phyloP scores from a whole-genome alignment of 1,140 invertebrate genomes.

The Drosophila trapezifrons region DNA sequence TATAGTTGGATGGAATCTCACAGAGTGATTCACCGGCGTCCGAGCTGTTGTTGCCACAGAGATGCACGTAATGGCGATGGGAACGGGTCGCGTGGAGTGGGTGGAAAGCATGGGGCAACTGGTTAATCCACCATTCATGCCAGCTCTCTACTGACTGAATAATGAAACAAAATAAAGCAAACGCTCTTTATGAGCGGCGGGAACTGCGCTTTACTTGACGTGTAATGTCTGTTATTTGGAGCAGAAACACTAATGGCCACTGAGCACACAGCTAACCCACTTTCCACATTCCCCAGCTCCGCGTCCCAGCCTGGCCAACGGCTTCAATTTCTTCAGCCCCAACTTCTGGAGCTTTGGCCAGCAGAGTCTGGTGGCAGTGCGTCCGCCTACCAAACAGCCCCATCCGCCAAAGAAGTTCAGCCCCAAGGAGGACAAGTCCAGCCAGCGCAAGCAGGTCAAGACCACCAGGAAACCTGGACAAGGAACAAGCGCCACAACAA shows the following conservation, averaged over 20 bases:
- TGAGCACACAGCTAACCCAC: constrained; percentile 52
- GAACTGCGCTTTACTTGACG: constrained; percentile 74
- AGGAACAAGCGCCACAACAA: constrained; percentile 3
- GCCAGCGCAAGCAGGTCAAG: constrained; percentile 71
- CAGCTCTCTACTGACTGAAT: constrained; percentile 31
- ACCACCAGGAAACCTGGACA: constrained; percentile 41
- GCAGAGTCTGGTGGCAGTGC: constrained; percentile 64
- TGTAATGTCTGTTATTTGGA: constrained; percentile 75
- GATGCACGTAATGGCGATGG: constrained; percentile 51
- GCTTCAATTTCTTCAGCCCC: constrained; percentile 69
- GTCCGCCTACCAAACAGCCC: constrained; percentile 50
- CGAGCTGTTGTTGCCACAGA: constrained; percentile 54
- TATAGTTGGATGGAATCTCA: constrained; percentile 8
- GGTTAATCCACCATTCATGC: constrained; percentile 45
- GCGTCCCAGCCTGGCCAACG: constrained; percentile 68
- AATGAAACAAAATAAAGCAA: constrained; percentile 42
- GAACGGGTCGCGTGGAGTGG: constrained; percentile 41
- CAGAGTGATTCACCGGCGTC: constrained; percentile 3
- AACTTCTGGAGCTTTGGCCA: constrained; percentile 70
- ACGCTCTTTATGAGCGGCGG: constrained; percentile 57
- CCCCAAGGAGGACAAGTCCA: constrained; percentile 83
- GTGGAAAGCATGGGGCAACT: constrained; percentile 55
- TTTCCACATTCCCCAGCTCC: constrained; percentile 57
- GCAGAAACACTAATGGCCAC: constrained; percentile 73
- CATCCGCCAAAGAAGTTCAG: constrained; percentile 85